Conservation (phyloP, 2,888 invertebrate genomes). For the Platerodrilus igneus region DNA sequence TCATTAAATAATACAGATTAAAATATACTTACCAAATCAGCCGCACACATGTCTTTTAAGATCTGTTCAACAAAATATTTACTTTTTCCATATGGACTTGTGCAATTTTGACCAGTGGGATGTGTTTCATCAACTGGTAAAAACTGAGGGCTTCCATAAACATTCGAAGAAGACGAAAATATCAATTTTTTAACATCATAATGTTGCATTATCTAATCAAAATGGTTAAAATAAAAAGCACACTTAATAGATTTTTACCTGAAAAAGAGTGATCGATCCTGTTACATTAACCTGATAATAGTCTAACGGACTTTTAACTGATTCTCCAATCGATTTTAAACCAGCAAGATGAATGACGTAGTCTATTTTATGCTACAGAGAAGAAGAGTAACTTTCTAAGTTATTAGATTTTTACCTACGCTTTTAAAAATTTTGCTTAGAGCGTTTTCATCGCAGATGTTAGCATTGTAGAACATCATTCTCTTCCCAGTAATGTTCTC, state of each 20-base stretch:
- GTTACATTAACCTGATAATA: conserved; percentile 88
- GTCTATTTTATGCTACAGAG: conserved; percentile 66
- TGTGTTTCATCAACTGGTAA: conserved; percentile 82
- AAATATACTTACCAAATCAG: conserved; percentile 61
- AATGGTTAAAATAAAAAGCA: too few relatives aligned
- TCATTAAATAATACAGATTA: too few relatives aligned
- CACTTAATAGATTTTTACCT: too few relatives aligned
- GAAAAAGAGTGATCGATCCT: conserved; percentile 77
- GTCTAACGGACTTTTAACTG: conserved; percentile 74
- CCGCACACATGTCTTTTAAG: conserved; percentile 74
- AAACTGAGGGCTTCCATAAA: conserved; percentile 81
- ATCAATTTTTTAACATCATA: conserved; percentile 71
- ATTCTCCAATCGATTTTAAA: conserved; percentile 90
- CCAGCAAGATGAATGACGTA: conserved; percentile 94
- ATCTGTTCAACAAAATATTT: conserved; percentile 95
- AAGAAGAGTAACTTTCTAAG: conserved; percentile 9
- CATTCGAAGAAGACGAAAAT: conserved; percentile 89
- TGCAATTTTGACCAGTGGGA: conserved; percentile 75
- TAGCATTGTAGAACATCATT: conserved; percentile 65
- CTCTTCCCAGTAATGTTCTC: conserved; percentile 70
- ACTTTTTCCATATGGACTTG: conserved; percentile 89
- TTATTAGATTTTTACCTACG: conserved; percentile 49
- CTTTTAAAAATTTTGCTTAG: conserved; percentile 66
- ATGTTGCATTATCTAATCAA: conserved; percentile 67
- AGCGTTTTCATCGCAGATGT: conserved; percentile 63